A percentile compares a stretch with the other conserved stretches of the same genome.
These are phyloP conservation scores for Heterotis niloticus DNA, from an alignment of 2,113 vertebrate genomes.

Conservation along the genomic window DNA sequence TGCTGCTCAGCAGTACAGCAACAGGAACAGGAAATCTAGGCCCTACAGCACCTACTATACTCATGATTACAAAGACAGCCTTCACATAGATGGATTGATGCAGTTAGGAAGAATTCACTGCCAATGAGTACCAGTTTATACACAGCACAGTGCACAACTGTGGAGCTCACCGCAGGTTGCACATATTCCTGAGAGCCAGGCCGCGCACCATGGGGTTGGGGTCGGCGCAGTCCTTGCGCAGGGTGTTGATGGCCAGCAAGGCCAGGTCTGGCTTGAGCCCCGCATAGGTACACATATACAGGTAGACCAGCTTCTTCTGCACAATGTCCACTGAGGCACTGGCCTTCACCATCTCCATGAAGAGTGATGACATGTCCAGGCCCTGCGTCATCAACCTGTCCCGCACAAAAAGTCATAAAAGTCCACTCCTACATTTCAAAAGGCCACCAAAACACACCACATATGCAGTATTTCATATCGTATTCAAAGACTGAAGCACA, in stretches of 20 bases:
- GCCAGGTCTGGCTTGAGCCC: conserved; percentile 82
- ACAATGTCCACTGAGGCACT: conserved; percentile 83
- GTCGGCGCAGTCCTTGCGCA: conserved; percentile 88
- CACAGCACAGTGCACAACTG: not conserved
- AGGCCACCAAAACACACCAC: too few species aligned
- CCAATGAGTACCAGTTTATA: not conserved
- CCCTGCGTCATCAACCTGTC: conserved; percentile 86
- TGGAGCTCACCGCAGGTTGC: conserved; percentile 74
- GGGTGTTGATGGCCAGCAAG: conserved; percentile 85
- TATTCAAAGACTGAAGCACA: too few species aligned
- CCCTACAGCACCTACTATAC: too few species aligned
- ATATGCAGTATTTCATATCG: too few species aligned
- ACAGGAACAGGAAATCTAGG: too few species aligned
- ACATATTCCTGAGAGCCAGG: conserved; percentile 87
- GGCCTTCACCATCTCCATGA: conserved; percentile 94
- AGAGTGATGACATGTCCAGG: conserved; percentile 79
- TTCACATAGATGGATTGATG: too few species aligned
- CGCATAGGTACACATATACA: conserved; percentile 87
- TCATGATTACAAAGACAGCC: too few species aligned
- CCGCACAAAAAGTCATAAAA: not conserved
- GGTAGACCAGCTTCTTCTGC: conserved; percentile 90
- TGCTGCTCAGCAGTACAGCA: too few species aligned
- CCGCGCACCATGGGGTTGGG: conserved; percentile 90
- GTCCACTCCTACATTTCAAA: too few species aligned
- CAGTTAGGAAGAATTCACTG: too few species aligned